These are phyloP conservation scores for Helicoverpa zea DNA, from an alignment of 1,140 invertebrate species.

Conservation along the genomic window DNA sequence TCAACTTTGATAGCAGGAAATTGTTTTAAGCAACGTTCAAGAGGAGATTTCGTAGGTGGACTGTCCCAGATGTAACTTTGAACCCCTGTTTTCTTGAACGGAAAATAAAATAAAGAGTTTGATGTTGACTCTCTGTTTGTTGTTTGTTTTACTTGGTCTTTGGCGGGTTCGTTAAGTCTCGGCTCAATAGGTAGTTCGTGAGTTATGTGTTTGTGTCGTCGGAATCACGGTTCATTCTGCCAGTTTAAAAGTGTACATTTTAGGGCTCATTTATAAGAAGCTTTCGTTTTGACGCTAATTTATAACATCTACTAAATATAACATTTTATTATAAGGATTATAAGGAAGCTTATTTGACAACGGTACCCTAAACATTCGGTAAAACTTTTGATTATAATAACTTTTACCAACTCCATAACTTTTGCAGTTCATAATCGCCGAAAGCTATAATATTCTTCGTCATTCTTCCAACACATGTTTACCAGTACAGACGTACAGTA, in stretches of 20 bases:
- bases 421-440: background rate
- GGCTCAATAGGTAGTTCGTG: slow-evolving; percentile 36
- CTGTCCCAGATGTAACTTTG: slow-evolving; percentile 44
- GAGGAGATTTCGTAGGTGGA: slow-evolving; percentile 60
- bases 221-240: background rate
- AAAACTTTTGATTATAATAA: too few relatives aligned
- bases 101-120: slow-evolving; percentile 51
- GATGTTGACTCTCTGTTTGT: slow-evolving; percentile 38
- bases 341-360: too few relatives aligned
- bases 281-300: too few relatives aligned
- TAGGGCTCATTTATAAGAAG: too few relatives aligned
- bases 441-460: background rate
- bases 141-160: slow-evolving; percentile 33
- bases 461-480: slow-evolving; percentile 1
- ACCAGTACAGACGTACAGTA: slow-evolving; percentile 11
- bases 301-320: too few relatives aligned
- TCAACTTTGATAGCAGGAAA: slow-evolving; percentile 68
- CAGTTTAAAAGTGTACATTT: too few relatives aligned
- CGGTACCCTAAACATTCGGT: too few relatives aligned
- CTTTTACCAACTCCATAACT: background rate
- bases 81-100: slow-evolving; percentile 42
- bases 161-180: slow-evolving; percentile 35
- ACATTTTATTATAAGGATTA: too few relatives aligned
- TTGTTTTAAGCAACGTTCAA: slow-evolving; percentile 64
- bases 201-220: slow-evolving; percentile 22